Base-by-base conservation (phyloP, 2,888 invertebrate genomes). In the Agrypnus murinus region DNA sequence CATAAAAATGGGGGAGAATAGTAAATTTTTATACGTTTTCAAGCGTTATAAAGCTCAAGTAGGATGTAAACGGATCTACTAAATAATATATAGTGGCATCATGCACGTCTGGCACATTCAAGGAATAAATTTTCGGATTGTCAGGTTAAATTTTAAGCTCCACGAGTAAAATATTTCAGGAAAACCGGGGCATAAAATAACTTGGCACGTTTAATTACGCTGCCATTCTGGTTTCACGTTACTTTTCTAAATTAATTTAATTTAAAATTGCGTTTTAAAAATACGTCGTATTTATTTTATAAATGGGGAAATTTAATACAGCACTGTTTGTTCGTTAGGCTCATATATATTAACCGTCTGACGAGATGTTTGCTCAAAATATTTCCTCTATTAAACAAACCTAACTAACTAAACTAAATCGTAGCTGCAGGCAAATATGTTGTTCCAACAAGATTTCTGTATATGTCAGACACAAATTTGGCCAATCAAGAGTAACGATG, bases 41-140 rank as follows among this genome's bases (percentile, higher is more conserved):
- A 43, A 67, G 53, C 34, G 48, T 38, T 40, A 31, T 50, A 34
- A 40, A 38, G 36, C 65, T 53, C 46, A 74, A 77, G 74, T 76
- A 77, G 72, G 77, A 78, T 75, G 79, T 75, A 79, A 78, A 75
- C 73, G 55, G 80, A 80, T 79, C 78, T 77, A 75, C 78, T 79
- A 81, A 81, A 82, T 82, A 81, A 82, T 78, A 82, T 82, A 81
- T 80, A 77, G 76, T 75, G 72, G 70, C 77, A 80, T 82, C 79
- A 80, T 81, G 79, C 78, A 81, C 78, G 79, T 77, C 74, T 78
- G 77, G 78, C 80, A 78, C 78, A 78, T 77, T 74, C 77, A 76
- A 73, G 77, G 77, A 78, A 81, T 83, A 82, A 81, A 82, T 82
- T 82, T 77, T 77, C 79, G 76, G 80, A 82, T 83, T 83, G 83